Conservation (phyloP, 2,113 vertebrate species). For the Heloderma charlesbogerti region DNA sequence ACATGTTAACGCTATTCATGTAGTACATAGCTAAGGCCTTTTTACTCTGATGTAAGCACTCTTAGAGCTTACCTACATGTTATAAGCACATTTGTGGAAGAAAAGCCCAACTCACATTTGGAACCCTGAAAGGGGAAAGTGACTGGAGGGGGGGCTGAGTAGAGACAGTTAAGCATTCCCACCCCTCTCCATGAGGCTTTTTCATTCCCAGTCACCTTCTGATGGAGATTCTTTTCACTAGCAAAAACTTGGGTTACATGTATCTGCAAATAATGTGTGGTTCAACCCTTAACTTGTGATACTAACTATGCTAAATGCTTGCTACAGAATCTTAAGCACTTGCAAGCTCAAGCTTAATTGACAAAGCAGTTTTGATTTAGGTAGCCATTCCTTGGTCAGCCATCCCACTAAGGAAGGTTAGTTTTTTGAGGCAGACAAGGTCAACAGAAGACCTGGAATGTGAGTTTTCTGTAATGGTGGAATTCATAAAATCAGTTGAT, state of each 20-base stretch:
- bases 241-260: neutral
- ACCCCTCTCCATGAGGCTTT: neutral
- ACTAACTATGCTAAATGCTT: conserved; percentile 10
- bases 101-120: neutral
- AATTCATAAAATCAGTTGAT: neutral
- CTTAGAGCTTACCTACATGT: neutral
- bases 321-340: conserved; percentile 7
- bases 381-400: neutral
- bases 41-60: neutral
- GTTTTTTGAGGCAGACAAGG: neutral
- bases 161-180: neutral
- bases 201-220: no score
- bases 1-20: neutral
- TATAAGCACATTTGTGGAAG: neutral
- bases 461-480: no score
- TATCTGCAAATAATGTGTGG: neutral
- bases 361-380: neutral
- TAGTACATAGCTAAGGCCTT: no score
- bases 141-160: neutral
- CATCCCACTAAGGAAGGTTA: neutral
- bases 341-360: conserved; percentile 16
- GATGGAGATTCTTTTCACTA: no score
- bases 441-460: neutral
- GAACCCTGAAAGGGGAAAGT: neutral
- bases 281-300: neutral